Conservation (phyloP, 2,113 vertebrate genomes). For the Marcusenius ussheri region DNA sequence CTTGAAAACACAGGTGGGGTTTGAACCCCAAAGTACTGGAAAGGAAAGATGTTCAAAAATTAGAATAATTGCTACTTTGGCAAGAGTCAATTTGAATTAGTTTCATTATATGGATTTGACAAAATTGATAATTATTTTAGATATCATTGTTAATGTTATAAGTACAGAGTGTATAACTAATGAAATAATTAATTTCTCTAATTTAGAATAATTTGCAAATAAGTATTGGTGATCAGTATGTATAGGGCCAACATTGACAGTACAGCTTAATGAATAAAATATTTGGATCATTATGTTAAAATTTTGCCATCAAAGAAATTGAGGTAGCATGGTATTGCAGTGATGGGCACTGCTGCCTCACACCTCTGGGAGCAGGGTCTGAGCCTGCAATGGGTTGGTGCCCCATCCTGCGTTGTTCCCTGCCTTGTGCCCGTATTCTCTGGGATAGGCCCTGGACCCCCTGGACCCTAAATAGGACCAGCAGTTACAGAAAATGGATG, state of each 20-base stretch:
- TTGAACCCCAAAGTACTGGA: not conserved
- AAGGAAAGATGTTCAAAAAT: not conserved
- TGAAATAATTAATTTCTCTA: not conserved
- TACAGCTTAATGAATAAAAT: not conserved
- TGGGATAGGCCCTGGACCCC: not conserved
- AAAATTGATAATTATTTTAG: not conserved
- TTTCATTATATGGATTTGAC: not conserved
- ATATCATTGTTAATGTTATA: not conserved
- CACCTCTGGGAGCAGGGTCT: not conserved
- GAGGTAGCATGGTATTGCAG: not conserved
- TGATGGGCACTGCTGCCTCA: not conserved
- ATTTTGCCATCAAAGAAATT: not conserved
- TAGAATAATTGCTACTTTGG: not conserved
- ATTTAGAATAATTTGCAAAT: not conserved
- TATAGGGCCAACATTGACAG: not conserved
- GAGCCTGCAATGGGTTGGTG: not conserved
- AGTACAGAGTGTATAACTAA: not conserved
- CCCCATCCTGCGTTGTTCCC: not conserved
- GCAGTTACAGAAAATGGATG: not conserved
- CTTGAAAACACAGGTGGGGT: not conserved
- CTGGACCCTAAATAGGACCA: not conserved
- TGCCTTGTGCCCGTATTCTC: not conserved
- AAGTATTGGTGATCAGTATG: not conserved
- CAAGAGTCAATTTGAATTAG: not conserved
- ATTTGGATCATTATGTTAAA: not conserved